Evolutionary conservation across 2,113 vertebrate species (phyloP), one percentile per base, ranked within the genome.

Genomic region (Ammodytes marinus): DNA sequence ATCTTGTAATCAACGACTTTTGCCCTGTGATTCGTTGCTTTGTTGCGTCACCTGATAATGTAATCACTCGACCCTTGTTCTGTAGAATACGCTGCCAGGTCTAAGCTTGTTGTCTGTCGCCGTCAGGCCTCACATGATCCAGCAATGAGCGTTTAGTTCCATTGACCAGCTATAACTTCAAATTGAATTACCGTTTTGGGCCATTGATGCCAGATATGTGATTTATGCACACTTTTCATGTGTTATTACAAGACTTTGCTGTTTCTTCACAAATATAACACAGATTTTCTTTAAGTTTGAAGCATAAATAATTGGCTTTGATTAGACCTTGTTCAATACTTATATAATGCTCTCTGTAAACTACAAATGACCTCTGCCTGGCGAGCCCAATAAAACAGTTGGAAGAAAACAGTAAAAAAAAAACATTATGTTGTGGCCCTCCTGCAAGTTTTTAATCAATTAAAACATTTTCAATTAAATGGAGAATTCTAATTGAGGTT

Each of bases 31-130:
- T 84, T 27, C 55, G 66, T 69, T 13, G 39, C 66, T n/a, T 54
- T 71, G 88, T 92, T 92, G 86, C 82, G 8, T 88, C 90, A 92
- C 80, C 70, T 76, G 8, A 89, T 88, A 86, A 77, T 74, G 74
- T 90, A 88, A 85, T 92, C 82, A 47, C 69, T 66, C 84, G 86
- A 91, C 89, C 89, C 84, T 91, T 91, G 90, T 46, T 89, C 85
- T 65, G 60, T 71, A 47, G 54, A 27, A 43, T n/a, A 27, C 7
- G 0, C 64, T 73, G 52, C 65, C 50, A 72, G 9, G 63, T 67
- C 19, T 71, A 37, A 8, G 11, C n/a, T 43, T 61, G 46, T 9
- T 72, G 4, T 64, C 40, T 55, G 2, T 52, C 42, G 68, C 72
- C 64, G 43, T 47, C 37, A 2, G 27, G 13, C 61, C 39, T n/a